Conservation (phyloP, 2,797 vertebrate genomes). For the Danio kyathit region DNA sequence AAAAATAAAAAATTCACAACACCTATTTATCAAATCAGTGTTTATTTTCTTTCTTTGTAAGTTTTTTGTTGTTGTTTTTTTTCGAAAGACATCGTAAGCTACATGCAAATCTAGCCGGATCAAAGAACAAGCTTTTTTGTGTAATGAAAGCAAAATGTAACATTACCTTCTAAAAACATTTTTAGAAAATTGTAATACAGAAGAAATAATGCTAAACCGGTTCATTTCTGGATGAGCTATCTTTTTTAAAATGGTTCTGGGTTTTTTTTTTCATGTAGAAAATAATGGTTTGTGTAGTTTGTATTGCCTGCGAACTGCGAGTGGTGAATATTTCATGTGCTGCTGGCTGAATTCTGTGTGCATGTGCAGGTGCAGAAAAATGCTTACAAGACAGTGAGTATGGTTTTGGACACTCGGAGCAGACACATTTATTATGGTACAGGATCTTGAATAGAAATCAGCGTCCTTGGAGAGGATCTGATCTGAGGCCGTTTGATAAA, state of each 20-base stretch:
- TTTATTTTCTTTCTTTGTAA: too few species aligned
- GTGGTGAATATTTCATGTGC: slow-evolving; percentile 15
- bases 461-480: slow-evolving; percentile 35
- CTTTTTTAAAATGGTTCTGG: background rate
- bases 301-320: background rate
- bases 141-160: background rate
- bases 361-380: slow-evolving; percentile 27
- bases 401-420: background rate
- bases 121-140: background rate
- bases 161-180: background rate
- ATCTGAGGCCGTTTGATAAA: background rate
- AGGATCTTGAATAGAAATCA: slow-evolving; percentile 39
- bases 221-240: background rate
- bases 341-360: background rate
- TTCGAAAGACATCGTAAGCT: too few species aligned
- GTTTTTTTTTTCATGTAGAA: background rate
- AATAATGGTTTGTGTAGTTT: slow-evolving; percentile 2
- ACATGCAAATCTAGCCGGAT: too few species aligned
- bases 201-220: background rate
- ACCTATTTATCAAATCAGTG: too few species aligned
- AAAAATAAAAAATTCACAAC: too few species aligned
- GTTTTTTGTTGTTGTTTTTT: too few species aligned
- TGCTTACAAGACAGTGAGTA: slow-evolving; percentile 2
- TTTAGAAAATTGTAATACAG: background rate
- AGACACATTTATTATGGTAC: slow-evolving; percentile 23